Evolutionary conservation across 2,113 vertebrate genomes (phyloP), one percentile per base, ranked within the genome.

Genomic region (Cynopterus brachyotis): DNA sequence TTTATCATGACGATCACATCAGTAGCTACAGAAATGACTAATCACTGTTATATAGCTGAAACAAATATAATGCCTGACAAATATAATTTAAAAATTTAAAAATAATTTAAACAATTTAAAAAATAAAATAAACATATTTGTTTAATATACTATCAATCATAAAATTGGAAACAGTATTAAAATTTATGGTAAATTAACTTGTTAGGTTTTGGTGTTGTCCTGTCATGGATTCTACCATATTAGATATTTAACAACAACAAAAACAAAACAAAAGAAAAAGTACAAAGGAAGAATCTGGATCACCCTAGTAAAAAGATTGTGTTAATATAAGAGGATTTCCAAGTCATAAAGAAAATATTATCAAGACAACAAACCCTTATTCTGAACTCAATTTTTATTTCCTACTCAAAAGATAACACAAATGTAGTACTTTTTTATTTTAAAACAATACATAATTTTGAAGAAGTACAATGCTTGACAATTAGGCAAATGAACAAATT

Each of bases 91-190:
- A 16, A 15, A 50, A 50, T 50, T 50, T 50, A 16, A 50, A 50
- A 50, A 50, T 50, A 50, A 16, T 16, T 50, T 50, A 50, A 50
- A 17, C 50, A 50, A 50, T 16, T 50, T 50, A 50, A 50, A 50
- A 50, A 50, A 15, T 15, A 15, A 50, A 50, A 50, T 79, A 53
- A 79, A 80, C 1, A 28, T 79, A 45, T 93, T 6, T 87, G 4
- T 53, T 81, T 69, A 75, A 62, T 84, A 4, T 53, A 91, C 75
- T 62, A 55, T 80, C 76, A 20, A 59, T 47, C 8, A 42, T 53
- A 20, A 96, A 88, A 81, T 42, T 95, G 17, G 28, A 89, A 82
- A 70, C 6, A 50, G 47, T 76, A 86, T 57, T 89, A 60, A 81
- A 76, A 70, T 89, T 50, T 8, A 80, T 89, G 19, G 2, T 70